phyloP scores from a whole-genome alignment of 2,888 invertebrate species.

The Phengaris alcon region DNA sequence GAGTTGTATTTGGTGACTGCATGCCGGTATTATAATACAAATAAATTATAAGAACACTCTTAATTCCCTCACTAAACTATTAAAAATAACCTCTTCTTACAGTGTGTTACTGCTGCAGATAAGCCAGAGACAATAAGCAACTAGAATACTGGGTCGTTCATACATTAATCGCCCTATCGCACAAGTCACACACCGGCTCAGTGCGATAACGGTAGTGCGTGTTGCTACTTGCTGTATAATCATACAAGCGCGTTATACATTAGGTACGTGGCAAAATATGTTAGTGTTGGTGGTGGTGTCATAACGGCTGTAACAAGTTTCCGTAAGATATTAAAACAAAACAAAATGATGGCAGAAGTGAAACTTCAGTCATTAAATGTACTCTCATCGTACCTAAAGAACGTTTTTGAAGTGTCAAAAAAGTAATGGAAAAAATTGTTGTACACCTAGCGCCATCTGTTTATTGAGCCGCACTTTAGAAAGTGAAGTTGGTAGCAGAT shows the following conservation, averaged over 20 bases:
- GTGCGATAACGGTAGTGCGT: neutral
- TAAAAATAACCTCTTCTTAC: neutral
- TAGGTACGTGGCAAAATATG: neutral
- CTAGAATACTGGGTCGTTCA: neutral
- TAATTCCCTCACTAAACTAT: too few species aligned
- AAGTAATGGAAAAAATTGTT: too few species aligned
- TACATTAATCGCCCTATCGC: neutral
- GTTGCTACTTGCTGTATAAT: neutral
- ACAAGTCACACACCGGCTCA: neutral
- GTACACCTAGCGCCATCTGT: too few species aligned
- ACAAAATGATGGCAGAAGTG: too few species aligned
- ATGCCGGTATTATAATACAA: too few species aligned
- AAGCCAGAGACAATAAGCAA: neutral
- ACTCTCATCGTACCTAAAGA: too few species aligned
- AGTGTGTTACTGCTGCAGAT: neutral
- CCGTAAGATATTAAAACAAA: neutral
- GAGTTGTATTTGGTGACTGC: too few species aligned
- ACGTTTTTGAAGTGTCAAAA: too few species aligned
- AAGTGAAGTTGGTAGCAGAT: too few species aligned
- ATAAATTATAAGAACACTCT: too few species aligned
- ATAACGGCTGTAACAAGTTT: neutral
- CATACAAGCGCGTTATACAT: conserved; percentile 6
- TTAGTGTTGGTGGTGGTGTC: neutral
- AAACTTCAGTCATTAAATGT: too few species aligned
- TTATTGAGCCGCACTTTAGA: too few species aligned